Base-by-base conservation (phyloP, 2,888 invertebrate genomes). In the Chrysotoxum bicinctum region DNA sequence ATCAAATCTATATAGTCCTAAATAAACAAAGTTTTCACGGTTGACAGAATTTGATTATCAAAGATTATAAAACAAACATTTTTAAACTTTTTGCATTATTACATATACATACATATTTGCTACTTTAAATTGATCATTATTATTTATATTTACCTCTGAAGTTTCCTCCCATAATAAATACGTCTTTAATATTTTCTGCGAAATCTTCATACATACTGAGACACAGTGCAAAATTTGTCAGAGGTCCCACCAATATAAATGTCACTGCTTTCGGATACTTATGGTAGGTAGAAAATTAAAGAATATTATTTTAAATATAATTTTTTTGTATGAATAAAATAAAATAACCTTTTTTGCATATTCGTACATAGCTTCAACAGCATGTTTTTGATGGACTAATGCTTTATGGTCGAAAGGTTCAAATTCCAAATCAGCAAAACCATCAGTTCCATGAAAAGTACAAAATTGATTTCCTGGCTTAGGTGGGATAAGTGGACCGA, bases 131-230 rank as follows among this genome's bases (percentile, higher is more conserved):
- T 26, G 5, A 4, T n/a, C n/a, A n/a, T 3, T 26, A 6, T 26
- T 26, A 26, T 26, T 26, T 26, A 6, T 26, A 26, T 14, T 37
- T 90, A 96, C 96, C 95, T 88, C 93, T 93, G 87, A 94, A 93
- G 91, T 96, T 95, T 81, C 97, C 97, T n/a, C 97, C 97, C 93
- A 96, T 96, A 3, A 97, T 93, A 89, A 94, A 95, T 43, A 97
- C 92, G 66, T 94, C 94, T 64, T 95, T 94, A 0, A 97, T 91
- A 87, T 94, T 93, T 23, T 92, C 89, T 2, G 94, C 90, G 89
- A 97, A 95, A 4, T 88, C 87, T 0, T 95, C 94, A 88, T 95
- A 95, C 85, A 96, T 89, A 89, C 94, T 94, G 1, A 95, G 92
- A 3, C 96, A 94, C 81, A 96, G 89, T 0, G 97, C 97, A 54